Conservation (phyloP, 2,797 vertebrate species). For the Hephaestus fuliginosus region DNA sequence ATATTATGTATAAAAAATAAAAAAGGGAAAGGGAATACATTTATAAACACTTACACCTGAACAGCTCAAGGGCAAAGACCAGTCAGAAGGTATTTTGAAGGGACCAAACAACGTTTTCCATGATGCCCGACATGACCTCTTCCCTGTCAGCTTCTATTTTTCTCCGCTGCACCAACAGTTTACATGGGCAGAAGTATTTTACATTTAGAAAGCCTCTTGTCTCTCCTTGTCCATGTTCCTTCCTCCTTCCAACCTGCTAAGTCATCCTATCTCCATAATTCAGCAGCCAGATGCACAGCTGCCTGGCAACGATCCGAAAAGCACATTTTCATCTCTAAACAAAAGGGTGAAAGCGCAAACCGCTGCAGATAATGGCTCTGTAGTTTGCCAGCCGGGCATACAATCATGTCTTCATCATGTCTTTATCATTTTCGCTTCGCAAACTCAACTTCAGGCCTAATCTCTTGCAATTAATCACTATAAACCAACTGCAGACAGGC, state of each 20-base stretch:
- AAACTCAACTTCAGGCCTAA: conserved; percentile 48
- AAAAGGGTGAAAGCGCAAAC: conserved; percentile 23
- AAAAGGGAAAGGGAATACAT: background rate
- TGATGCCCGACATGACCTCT: background rate
- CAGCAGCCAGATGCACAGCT: conserved; percentile 38
- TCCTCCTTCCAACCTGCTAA: conserved; percentile 30
- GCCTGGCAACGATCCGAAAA: conserved; percentile 38
- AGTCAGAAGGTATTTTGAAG: background rate
- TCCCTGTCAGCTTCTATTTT: conserved; percentile 21
- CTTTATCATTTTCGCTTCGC: conserved; percentile 41
- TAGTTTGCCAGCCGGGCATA: conserved; percentile 2
- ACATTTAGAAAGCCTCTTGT: conserved; percentile 54
- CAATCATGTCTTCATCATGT: conserved; percentile 41
- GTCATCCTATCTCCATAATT: conserved; percentile 66
- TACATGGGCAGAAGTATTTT: conserved; percentile 12
- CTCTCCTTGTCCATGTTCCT: conserved; percentile 26
- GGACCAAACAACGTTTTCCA: conserved; percentile 16
- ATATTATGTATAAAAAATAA: background rate
- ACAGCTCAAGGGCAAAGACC: conserved; percentile 5
- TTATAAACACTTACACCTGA: background rate
- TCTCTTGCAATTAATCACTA: conserved; percentile 69
- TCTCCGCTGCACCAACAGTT: conserved; percentile 13
- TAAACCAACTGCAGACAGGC: conserved; percentile 52
- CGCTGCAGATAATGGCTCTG: background rate
- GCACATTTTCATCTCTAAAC: conserved; percentile 30